Evolutionary conservation across 2,888 invertebrate species (phyloP).

Genomic region (Rhagophthalmus giganteus): DNA sequence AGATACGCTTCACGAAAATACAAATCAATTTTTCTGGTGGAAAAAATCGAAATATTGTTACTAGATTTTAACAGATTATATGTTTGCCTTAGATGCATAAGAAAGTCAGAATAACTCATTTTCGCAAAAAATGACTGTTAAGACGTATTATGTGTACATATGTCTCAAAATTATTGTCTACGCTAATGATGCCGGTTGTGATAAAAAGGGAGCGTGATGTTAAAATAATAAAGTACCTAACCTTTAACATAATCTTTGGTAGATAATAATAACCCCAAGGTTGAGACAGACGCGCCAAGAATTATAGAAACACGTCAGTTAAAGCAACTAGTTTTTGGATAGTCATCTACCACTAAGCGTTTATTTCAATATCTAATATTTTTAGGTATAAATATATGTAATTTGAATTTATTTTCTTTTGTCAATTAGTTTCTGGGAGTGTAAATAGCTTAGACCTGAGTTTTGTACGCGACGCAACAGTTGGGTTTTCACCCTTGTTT

Average conservation of each 20-base stretch:
- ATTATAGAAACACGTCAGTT: too few relatives aligned
- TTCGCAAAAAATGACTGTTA: too few relatives aligned
- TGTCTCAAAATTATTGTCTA: too few relatives aligned
- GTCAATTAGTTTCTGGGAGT: conserved; percentile 16
- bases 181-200: not conserved
- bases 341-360: not conserved
- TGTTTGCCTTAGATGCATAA: too few relatives aligned
- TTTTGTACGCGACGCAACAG: conserved; percentile 31
- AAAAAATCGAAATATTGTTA: too few relatives aligned
- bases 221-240: too few relatives aligned
- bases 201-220: conserved; percentile 1
- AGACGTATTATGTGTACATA: too few relatives aligned
- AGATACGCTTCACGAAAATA: too few relatives aligned
- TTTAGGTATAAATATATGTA: not conserved
- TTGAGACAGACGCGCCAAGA: not conserved
- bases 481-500: conserved; percentile 28
- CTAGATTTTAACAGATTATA: too few relatives aligned
- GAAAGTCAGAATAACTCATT: too few relatives aligned
- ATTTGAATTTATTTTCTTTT: conserved; percentile 8
- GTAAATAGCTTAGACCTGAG: conserved; percentile 22
- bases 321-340: not conserved
- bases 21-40: too few relatives aligned
- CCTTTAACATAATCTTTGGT: conserved; percentile 13
- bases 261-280: conserved; percentile 13
- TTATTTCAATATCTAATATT: too few relatives aligned